Evolutionary conservation across 2,113 vertebrate genomes (phyloP).

Genomic region (Trematomus loennbergii): DNA sequence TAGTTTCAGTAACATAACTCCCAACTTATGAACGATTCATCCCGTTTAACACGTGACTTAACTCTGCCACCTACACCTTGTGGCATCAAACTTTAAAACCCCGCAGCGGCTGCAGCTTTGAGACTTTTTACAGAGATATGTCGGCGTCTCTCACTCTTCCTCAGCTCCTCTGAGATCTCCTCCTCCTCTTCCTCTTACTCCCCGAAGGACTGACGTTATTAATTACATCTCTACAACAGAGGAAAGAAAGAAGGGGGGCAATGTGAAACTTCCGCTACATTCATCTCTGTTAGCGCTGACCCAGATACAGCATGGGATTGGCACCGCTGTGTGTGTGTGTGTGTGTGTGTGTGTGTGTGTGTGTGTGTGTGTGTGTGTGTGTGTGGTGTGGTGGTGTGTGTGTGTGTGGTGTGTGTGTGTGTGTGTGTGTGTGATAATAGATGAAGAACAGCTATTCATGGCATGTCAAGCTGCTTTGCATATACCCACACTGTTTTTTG

Average conservation of each 20-base stretch:
- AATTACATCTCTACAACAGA: slow-evolving; percentile 57
- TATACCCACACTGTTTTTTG: slow-evolving; percentile 19
- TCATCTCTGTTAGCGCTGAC: slow-evolving; percentile 73
- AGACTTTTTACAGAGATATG: neutral
- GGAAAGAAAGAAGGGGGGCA: slow-evolving; percentile 49
- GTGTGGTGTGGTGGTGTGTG: slow-evolving; percentile 16
- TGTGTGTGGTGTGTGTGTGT: slow-evolving; percentile 7
- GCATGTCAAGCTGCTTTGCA: slow-evolving; percentile 42
- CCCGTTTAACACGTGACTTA: slow-evolving; percentile 24
- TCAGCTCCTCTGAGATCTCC: neutral
- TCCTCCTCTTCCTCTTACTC: slow-evolving; percentile 2
- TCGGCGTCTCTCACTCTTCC: neutral
- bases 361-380: slow-evolving; percentile 7
- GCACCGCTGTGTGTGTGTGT: slow-evolving; percentile 4
- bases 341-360: too few relatives aligned
- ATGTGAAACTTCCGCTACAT: slow-evolving; percentile 60
- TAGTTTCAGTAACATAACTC: neutral
- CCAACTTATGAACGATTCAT: slow-evolving; percentile 42
- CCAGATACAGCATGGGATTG: slow-evolving; percentile 64
- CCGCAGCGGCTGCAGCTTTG: neutral
- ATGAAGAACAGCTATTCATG: slow-evolving; percentile 50
- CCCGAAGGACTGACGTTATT: slow-evolving; percentile 57
- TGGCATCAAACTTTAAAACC: slow-evolving; percentile 45
- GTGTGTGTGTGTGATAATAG: slow-evolving; percentile 18
- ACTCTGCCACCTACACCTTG: slow-evolving; percentile 47